These are phyloP conservation scores for Agelastica alni DNA, from an alignment of 2,888 invertebrate species.

Conservation along the genomic window DNA sequence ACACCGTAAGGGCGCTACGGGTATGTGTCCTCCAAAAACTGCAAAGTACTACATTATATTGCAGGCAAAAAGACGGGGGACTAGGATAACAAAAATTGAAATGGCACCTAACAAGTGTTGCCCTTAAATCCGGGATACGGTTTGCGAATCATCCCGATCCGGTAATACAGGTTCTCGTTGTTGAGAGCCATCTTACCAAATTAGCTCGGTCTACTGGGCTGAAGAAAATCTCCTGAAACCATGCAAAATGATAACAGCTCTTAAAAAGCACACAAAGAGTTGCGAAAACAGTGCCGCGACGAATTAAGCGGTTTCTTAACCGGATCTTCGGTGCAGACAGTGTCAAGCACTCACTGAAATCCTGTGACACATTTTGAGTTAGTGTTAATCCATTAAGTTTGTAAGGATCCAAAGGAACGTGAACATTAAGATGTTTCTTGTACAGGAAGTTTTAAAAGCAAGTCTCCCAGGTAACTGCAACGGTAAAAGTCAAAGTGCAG, in stretches of 20 bases:
- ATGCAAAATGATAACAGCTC: conserved; percentile 37
- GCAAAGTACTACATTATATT: conserved; percentile 42
- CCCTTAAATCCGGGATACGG: conserved; percentile 23
- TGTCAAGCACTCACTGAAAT: conserved; percentile 42
- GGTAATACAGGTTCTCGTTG: conserved; percentile 40
- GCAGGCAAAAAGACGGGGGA: conserved; percentile 41
- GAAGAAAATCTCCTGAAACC: conserved; percentile 38
- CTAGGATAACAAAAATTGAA: conserved; percentile 45
- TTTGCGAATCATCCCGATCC: conserved; percentile 34
- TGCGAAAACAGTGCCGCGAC: conserved; percentile 36
- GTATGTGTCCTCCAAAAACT: conserved; percentile 37
- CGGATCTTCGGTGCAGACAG: conserved; percentile 40
- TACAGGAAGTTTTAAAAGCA: conserved; percentile 15
- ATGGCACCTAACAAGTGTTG: conserved; percentile 27
- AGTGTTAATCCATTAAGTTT: conserved; percentile 38
- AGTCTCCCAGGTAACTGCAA: conserved; percentile 29
- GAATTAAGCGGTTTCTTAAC: conserved; percentile 36
- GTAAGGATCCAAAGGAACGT: conserved; percentile 37
- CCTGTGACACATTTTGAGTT: conserved; percentile 36
- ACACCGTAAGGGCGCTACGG: conserved; percentile 32
- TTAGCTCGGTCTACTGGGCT: conserved; percentile 31
- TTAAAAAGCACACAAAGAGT: conserved; percentile 38
- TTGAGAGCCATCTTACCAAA: conserved; percentile 32
- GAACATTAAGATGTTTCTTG: conserved; percentile 29
- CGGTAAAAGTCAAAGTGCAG: no score